phyloP scores from a whole-genome alignment of 2,113 vertebrate genomes.

The Clarias batrachus region DNA sequence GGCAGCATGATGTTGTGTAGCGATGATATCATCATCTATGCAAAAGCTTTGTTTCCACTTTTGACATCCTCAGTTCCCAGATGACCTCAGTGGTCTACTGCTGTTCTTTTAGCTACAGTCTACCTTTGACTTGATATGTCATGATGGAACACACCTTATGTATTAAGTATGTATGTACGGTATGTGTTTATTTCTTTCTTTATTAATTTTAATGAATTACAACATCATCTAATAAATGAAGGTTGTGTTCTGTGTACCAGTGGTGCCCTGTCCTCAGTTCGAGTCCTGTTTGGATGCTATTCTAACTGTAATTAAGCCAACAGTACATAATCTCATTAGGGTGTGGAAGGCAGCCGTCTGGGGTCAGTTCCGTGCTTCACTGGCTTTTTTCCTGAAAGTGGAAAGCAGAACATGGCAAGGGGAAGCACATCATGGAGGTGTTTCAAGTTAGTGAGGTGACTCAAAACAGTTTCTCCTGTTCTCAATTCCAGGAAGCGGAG shows the following conservation, averaged over 20 bases:
- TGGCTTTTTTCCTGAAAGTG: conserved; percentile 20
- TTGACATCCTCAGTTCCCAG: neutral
- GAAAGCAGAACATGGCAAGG: conserved; percentile 39
- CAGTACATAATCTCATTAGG: conserved; percentile 36
- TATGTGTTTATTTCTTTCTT: no score
- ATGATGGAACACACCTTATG: neutral
- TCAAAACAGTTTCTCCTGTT: conserved; percentile 32
- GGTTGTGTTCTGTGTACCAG: neutral
- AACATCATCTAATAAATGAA: no score
- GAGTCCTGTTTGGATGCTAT: conserved; percentile 25
- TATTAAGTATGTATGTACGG: no score
- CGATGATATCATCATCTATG: neutral
- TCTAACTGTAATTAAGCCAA: conserved; percentile 36
- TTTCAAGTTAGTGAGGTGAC: neutral
- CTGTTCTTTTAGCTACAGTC: neutral
- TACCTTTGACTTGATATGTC: neutral
- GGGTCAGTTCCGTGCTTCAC: neutral
- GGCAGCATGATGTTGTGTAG: neutral
- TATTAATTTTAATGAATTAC: neutral
- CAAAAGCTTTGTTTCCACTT: neutral
- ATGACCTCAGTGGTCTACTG: neutral
- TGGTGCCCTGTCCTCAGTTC: neutral
- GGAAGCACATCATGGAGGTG: conserved; percentile 28
- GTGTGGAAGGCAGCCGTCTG: conserved; percentile 15
- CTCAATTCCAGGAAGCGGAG: conserved; percentile 84